Evolutionary conservation across 2,113 vertebrate species (phyloP).

Genomic region (Helogale parvula): DNA sequence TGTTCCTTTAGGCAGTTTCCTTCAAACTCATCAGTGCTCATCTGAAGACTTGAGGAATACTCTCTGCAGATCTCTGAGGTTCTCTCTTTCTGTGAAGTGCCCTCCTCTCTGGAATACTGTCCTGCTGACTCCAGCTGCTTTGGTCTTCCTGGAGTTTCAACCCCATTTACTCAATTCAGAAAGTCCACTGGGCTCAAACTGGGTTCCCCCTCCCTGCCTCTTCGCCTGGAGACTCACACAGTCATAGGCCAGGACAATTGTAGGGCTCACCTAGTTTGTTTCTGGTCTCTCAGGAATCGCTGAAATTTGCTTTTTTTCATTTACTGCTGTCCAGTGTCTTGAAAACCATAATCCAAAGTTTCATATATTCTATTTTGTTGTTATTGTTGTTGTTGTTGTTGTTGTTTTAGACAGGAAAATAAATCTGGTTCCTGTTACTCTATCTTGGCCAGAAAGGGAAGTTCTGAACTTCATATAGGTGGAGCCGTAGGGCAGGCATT

Average conservation of each 20-base stretch:
- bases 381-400: background rate
- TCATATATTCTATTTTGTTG: background rate
- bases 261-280: background rate
- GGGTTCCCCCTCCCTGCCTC: background rate
- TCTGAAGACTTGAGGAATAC: background rate
- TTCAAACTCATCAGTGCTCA: background rate
- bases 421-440: background rate
- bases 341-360: background rate
- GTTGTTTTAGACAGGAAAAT: background rate
- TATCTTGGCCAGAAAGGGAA: background rate
- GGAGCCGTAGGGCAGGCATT: background rate
- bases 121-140: background rate
- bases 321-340: background rate
- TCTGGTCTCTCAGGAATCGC: background rate
- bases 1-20: background rate
- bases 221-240: background rate
- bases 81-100: background rate
- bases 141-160: background rate
- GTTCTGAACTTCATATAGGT: background rate
- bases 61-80: background rate
- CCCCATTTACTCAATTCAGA: background rate
- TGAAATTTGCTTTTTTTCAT: background rate
- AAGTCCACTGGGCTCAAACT: background rate
- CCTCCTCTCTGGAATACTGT: background rate
- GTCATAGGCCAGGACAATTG: background rate